phyloP scores from a whole-genome alignment of 2,888 invertebrate genomes.

The Metellina segmentata region DNA sequence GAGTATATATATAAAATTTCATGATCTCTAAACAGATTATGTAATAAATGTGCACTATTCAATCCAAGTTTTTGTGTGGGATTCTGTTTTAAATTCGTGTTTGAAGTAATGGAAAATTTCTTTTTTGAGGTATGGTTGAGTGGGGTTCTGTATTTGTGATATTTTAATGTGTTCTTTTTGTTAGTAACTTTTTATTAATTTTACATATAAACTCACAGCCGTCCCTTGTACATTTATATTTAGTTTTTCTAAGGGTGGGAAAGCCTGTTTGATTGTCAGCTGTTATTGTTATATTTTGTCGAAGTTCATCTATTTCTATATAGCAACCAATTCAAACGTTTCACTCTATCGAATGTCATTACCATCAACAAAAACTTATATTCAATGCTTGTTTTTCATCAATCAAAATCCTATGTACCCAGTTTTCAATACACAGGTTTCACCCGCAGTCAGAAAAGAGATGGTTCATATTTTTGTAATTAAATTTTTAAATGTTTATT shows the following conservation, averaged over 20 bases:
- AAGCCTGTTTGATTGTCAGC: no score
- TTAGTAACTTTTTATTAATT: background rate
- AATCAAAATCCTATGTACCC: conserved; percentile 12
- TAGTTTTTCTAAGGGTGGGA: no score
- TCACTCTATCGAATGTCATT: no score
- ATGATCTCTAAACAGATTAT: no score
- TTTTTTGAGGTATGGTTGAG: background rate
- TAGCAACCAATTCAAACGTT: no score
- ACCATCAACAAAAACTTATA: background rate
- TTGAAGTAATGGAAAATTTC: background rate
- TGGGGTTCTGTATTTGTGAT: background rate
- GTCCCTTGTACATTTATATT: background rate
- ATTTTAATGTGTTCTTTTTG: background rate
- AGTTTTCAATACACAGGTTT: background rate
- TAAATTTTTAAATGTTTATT: no score
- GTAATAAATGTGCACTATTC: no score
- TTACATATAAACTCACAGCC: background rate
- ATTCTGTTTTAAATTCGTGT: background rate
- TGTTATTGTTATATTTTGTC: no score
- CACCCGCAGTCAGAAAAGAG: background rate
- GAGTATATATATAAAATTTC: no score
- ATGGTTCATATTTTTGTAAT: no score
- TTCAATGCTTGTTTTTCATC: background rate
- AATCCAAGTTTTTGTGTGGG: background rate
- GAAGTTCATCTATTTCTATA: no score